These are phyloP conservation scores for Sminthurides bifidus DNA, from an alignment of 1,140 invertebrate species.

Conservation along the genomic window DNA sequence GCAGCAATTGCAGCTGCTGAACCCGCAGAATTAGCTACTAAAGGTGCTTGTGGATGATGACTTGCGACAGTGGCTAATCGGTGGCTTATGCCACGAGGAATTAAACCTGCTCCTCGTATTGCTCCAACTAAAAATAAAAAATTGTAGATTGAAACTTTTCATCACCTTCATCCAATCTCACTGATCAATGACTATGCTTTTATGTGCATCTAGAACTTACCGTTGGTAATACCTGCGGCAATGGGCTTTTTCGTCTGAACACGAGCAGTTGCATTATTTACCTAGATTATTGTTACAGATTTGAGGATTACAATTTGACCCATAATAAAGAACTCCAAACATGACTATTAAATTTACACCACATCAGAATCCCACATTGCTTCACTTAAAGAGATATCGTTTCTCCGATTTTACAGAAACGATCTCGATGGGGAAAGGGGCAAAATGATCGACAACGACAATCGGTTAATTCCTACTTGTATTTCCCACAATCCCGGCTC, in stretches of 20 bases:
- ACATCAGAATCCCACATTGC: too few relatives aligned
- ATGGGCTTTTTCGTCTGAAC: slow-evolving; percentile 96
- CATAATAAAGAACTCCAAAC: neutral
- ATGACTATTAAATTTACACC: too few relatives aligned
- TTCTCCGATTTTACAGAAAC: too few relatives aligned
- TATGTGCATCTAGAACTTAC: slow-evolving; percentile 47
- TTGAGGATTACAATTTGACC: too few relatives aligned
- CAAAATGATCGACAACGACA: too few relatives aligned
- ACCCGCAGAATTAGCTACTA: slow-evolving; percentile 14
- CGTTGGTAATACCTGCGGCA: slow-evolving; percentile 61
- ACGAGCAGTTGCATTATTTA: slow-evolving; percentile 93
- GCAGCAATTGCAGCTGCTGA: slow-evolving; percentile 46
- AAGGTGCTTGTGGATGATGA: slow-evolving; percentile 34
- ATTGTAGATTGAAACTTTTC: slow-evolving; percentile 5
- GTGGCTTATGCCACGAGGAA: slow-evolving; percentile 51
- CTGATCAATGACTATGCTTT: neutral
- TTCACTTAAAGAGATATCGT: too few relatives aligned
- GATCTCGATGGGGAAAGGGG: too few relatives aligned
- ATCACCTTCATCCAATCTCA: neutral
- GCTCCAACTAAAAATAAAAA: slow-evolving; percentile 44
- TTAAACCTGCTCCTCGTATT: slow-evolving; percentile 51
- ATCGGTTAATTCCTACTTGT: too few relatives aligned
- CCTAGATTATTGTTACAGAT: slow-evolving; percentile 55
- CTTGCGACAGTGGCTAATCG: slow-evolving; percentile 56
- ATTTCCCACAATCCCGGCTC: too few relatives aligned